Base-by-base conservation (phyloP, 2,888 invertebrate genomes). In the Sphinx pinastri region DNA sequence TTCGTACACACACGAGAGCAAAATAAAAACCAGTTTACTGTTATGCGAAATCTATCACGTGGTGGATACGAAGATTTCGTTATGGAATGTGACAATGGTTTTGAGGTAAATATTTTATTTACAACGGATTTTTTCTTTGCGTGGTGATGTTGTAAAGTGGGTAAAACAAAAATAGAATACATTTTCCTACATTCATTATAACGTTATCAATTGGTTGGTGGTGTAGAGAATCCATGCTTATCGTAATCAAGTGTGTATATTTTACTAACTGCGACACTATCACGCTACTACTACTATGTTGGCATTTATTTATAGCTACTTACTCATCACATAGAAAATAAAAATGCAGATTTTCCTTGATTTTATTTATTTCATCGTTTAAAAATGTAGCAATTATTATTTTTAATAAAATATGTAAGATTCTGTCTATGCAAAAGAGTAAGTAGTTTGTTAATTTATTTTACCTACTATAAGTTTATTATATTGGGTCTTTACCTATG, bases 11-110 rank as follows among this genome's bases (percentile, higher is more conserved):
- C 81, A 75, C 78, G 77, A 69, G 74, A 72, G 69, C 75, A 72
- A 69, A 68, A 72, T 67, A 68, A 72, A 57, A 63, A 52, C 67
- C 73, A 71, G 67, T 55, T 74, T 45, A 76, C 72, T 84, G 85
- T 84, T 82, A 90, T 89, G 88, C 88, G 90, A 77, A 79, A 81
- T 72, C 79, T 87, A 67, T 82, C 88, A 52, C 83, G 82, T 75
- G 80, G 83, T 78, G 88, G 88, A 74, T 93, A 88, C 81, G 83
- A 90, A 71, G 87, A 90, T 71, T 92, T 93, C 83, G 82, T 92
- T 52, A 93, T 93, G 93, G 92, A 92, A 81, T 83, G 84, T 80
- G 88, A 88, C 75, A 88, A 89, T 81, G 90, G 93, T 78, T 93
- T 93, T 83, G 93, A 93, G 92, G 93, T 93, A 83, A 82, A 72